Evolutionary conservation across 1,140 invertebrate genomes (phyloP).

Genomic region (Elysia chlorotica): DNA sequence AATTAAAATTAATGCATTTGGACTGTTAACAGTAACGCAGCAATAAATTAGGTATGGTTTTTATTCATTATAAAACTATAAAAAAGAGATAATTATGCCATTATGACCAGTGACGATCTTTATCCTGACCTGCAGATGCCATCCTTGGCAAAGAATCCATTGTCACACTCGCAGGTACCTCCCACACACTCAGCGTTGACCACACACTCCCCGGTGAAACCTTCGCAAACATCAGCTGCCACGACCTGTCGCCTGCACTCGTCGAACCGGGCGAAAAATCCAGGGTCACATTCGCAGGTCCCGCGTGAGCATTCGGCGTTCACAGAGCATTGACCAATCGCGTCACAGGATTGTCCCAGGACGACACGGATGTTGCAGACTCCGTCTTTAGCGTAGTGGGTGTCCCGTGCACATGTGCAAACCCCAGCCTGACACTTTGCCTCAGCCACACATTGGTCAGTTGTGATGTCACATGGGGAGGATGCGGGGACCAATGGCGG

Average conservation of each 20-base stretch:
- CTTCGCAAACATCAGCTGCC: background rate
- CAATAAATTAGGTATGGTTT: too few species aligned
- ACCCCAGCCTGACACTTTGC: conserved; percentile 10
- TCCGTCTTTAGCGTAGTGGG: conserved; percentile 10
- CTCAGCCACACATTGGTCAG: conserved; percentile 14
- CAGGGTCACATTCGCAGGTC: conserved; percentile 13
- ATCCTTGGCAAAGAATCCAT: conserved; percentile 20
- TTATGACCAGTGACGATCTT: too few species aligned
- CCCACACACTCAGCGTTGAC: conserved; percentile 13
- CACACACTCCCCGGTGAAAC: conserved; percentile 11
- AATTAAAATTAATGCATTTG: background rate
- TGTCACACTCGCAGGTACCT: conserved; percentile 15
- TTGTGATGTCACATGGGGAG: background rate
- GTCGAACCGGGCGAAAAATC: conserved; percentile 14
- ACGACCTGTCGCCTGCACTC: conserved; percentile 1
- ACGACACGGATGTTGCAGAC: background rate
- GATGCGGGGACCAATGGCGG: background rate
- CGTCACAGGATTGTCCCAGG: background rate
- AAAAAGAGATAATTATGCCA: too few species aligned
- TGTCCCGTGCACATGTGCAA: conserved; percentile 10
- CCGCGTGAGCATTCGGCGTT: conserved; percentile 10
- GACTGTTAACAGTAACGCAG: background rate
- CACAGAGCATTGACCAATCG: conserved; percentile 14
- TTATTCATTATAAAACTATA: too few species aligned
- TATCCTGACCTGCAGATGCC: conserved; percentile 14